These are phyloP conservation scores for Plagiodera versicolora DNA, from an alignment of 2,888 invertebrate genomes.

Conservation along the genomic window DNA sequence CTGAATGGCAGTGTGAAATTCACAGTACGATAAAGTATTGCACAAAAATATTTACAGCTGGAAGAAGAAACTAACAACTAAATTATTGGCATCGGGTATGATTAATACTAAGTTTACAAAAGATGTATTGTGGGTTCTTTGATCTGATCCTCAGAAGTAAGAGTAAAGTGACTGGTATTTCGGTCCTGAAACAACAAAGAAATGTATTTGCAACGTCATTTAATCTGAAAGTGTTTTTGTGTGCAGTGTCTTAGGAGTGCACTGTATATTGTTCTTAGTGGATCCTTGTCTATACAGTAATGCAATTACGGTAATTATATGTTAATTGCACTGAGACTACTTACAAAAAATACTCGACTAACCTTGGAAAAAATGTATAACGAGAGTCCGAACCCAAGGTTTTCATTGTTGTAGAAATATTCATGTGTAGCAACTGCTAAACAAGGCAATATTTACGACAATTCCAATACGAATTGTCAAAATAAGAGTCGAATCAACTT, in stretches of 20 bases:
- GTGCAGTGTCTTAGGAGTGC: no score
- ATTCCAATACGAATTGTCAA: not conserved
- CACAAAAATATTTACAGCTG: conserved; percentile 24
- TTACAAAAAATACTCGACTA: not conserved
- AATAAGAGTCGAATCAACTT: no score
- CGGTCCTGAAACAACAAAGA: conserved; percentile 24
- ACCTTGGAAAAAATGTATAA: not conserved
- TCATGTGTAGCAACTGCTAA: not conserved
- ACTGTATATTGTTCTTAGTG: not conserved
- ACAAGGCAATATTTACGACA: not conserved
- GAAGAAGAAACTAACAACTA: not conserved
- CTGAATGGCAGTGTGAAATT: conserved; percentile 19
- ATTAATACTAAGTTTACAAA: not conserved
- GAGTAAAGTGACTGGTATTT: conserved; percentile 24
- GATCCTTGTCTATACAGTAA: not conserved
- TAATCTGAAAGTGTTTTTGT: no score
- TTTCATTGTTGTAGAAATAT: not conserved
- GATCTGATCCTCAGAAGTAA: conserved; percentile 21
- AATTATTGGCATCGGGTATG: not conserved
- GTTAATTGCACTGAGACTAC: not conserved
- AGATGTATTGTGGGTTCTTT: not conserved
- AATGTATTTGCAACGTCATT: no score
- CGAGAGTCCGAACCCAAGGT: not conserved
- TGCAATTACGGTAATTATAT: not conserved
- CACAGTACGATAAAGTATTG: conserved; percentile 2